Base-by-base conservation (phyloP, 2,888 invertebrate genomes). In the Diaprepes abbreviatus region DNA sequence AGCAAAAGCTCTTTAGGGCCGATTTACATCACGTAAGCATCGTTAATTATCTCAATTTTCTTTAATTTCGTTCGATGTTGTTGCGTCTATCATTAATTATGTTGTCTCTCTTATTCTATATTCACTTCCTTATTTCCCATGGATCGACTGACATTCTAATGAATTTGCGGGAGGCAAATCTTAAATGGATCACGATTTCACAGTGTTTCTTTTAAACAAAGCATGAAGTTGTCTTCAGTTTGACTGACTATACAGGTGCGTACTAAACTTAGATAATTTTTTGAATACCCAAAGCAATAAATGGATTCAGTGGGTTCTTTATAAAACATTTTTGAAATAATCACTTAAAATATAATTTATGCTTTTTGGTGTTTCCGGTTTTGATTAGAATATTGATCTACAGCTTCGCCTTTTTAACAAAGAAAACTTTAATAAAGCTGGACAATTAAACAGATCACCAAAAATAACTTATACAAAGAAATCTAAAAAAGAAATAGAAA, bases 1-100 rank as follows among this genome's bases (percentile, higher is more conserved):
- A 50, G 6, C 28, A 3, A 24, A 16, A 54, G 24, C 33, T 35
- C 59, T 62, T 68, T 54, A 38, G 45, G 45, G n/a, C 35, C 63
- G 62, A 62, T 69, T 68, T 63, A 35, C 69, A 69, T 65, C 65
- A 40, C 54, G 55, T 70, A 54, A 70, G 48, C 65, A 65, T 70
- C 70, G 70, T 70, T 65, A 70, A 70, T 70, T 70, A 70, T 65
- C 70, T 59, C 59, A 70, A 70, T 70, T 70, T 70, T 70, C 65
- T 70, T 70, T 65, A 70, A 70, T 65, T 70, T 60, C 54, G 48
- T 17, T 55, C 59, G 64, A 55, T 62, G 62, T 50, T 38, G 58
- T 64, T 58, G 62, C 50, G 62, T 16, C 21, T n/a, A 58, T 58
- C 69, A 69, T 69, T 69, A 69, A 69, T 69, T 69, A 58, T 48